A percentile compares a stretch with the other conserved stretches of the same genome.
Conservation (phyloP, 1,140 invertebrate species). For the Babylonia areolata region DNA sequence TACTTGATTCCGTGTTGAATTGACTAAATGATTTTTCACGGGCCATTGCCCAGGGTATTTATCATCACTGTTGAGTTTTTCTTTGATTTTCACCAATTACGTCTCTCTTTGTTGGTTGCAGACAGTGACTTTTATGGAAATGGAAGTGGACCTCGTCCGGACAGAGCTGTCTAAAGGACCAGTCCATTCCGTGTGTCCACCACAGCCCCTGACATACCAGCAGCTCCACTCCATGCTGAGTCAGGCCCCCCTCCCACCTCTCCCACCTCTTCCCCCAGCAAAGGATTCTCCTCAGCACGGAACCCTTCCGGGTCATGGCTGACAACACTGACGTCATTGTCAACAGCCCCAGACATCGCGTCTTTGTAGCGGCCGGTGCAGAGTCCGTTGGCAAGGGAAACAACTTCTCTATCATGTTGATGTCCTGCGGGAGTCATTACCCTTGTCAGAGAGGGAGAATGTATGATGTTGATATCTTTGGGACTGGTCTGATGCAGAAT, state of each 20-base stretch:
- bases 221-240: conserved; percentile 1
- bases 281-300: neutral
- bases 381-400: neutral
- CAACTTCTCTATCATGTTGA: neutral
- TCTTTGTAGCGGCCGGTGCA: neutral
- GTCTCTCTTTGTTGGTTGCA: neutral
- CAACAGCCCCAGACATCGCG: neutral
- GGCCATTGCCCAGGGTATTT: no score
- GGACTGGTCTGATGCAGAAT: neutral
- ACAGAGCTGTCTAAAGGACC: neutral
- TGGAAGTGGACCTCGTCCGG: neutral
- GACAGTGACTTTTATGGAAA: neutral
- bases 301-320: neutral
- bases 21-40: neutral
- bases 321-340: neutral
- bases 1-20: neutral
- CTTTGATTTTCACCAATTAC: neutral
- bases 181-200: neutral
- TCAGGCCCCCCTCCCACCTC: neutral
- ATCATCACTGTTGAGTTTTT: no score
- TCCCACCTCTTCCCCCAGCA: neutral
- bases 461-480: neutral
- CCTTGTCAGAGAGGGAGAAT: neutral
- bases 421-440: neutral
- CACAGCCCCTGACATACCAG: neutral